These are phyloP conservation scores for Chaetura pelagica DNA, from an alignment of 2,113 vertebrate species.

Conservation along the genomic window DNA sequence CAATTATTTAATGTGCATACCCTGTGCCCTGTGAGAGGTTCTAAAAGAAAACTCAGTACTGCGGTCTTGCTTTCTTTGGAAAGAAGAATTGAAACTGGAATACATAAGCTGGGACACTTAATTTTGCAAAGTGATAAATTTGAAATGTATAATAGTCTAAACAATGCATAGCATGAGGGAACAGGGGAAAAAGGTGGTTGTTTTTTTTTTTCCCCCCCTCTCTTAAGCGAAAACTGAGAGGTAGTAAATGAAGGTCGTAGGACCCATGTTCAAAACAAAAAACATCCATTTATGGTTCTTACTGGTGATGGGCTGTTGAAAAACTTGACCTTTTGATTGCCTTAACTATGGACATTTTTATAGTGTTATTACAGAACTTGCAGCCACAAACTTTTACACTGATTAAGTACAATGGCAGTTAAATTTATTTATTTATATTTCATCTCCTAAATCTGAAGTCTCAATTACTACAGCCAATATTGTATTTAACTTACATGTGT, in stretches of 20 bases:
- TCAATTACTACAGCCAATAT: background rate
- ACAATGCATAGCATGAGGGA: background rate
- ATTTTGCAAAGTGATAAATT: background rate
- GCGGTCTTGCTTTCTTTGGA: background rate
- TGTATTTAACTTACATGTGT: background rate
- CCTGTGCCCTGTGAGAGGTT: background rate
- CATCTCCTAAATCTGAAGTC: background rate
- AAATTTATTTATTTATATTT: background rate
- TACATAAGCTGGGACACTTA: background rate
- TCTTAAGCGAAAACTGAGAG: background rate
- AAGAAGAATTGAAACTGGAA: background rate
- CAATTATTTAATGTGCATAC: background rate
- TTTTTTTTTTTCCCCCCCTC: background rate
- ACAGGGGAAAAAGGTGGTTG: background rate
- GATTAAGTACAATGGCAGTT: background rate
- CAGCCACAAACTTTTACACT: background rate
- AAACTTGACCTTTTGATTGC: background rate
- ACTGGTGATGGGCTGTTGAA: background rate
- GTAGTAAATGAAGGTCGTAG: background rate
- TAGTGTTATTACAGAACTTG: background rate
- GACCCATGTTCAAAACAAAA: background rate
- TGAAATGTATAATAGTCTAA: background rate
- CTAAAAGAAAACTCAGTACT: background rate
- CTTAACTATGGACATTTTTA: background rate
- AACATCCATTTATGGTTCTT: background rate